Evolutionary conservation across 1,140 invertebrate species (phyloP), one percentile per base, ranked within the genome.

Genomic region (Epicauta chinensis): DNA sequence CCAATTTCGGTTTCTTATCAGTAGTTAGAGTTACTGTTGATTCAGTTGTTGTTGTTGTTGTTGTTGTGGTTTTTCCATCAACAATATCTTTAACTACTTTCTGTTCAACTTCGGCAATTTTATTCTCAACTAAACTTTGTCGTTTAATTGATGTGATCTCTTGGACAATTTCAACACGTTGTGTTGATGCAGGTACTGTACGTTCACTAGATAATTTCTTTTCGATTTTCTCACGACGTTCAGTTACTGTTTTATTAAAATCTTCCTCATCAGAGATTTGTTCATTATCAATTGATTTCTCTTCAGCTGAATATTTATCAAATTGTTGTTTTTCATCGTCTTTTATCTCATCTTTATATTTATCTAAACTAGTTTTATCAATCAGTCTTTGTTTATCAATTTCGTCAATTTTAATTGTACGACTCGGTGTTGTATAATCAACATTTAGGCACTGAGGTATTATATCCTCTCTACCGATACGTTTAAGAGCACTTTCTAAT

Each of bases 381-480:
- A 41, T 67, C 54, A 65, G 58, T 64, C 63, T 63, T 56, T 64
- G 75, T 73, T 46, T 61, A 51, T 58, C 61, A 51, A 62, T 62
- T 48, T 67, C 58, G 52, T 69, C 53, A 15, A 58, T 59, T 36
- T 51, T 40, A 75, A 75, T 29, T 72, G 69, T 39, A 12, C 37
- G 23, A 13, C 39, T 54, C 38, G 58, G 54, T 55, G 32, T 51
- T 29, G 41, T 62, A 86, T 66, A 87, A 64, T 91, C 88, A 11
- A 91, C 80, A 63, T 91, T 90, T 60, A 89, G 90, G 71, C 91
- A 91, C 70, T 93, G 94, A 56, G 89, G 87, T 55, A 97, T 89
- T 36, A 97, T 94, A 66, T 98, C 93, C 60, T 94, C 90, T 45
- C 93, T 79, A 40, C 86, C 86, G 47, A 97, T 96, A 60, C 85